A percentile compares a stretch with the other conserved stretches of the same genome.
Evolutionary conservation across 2,888 invertebrate genomes (phyloP).

Genomic region (Cartodere bifasciata): DNA sequence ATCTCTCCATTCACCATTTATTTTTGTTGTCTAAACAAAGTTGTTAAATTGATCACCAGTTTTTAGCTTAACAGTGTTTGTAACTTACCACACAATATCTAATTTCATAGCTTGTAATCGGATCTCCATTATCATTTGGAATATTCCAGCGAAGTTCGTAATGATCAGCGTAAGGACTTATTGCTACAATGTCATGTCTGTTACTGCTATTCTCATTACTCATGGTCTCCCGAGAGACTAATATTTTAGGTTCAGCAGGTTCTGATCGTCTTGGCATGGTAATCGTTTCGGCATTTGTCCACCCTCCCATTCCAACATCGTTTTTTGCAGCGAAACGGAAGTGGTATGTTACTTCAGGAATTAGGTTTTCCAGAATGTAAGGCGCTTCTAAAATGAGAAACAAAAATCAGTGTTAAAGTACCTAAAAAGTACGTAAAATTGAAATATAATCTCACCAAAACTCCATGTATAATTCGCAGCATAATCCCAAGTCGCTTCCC

Average conservation of each 20-base stretch:
- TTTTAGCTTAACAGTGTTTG: not conserved
- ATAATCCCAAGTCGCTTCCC: slow-evolving; percentile 53
- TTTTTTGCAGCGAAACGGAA: slow-evolving; percentile 79
- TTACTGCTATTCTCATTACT: slow-evolving; percentile 33
- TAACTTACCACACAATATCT: slow-evolving; percentile 67
- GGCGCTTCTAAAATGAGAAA: slow-evolving; percentile 46
- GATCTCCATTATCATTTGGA: slow-evolving; percentile 81
- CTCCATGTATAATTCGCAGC: slow-evolving; percentile 68
- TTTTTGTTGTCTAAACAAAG: slow-evolving; percentile 46
- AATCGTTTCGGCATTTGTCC: slow-evolving; percentile 37
- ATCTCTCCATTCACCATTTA: slow-evolving; percentile 53
- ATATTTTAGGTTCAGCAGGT: slow-evolving; percentile 60
- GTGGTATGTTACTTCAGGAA: slow-evolving; percentile 63
- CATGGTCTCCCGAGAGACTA: slow-evolving; percentile 32
- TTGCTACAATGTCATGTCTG: slow-evolving; percentile 38
- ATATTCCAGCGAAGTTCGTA: slow-evolving; percentile 75
- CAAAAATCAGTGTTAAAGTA: not conserved
- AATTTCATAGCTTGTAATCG: slow-evolving; percentile 70
- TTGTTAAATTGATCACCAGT: not conserved
- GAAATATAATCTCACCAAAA: slow-evolving; percentile 36
- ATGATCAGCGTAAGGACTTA: slow-evolving; percentile 59
- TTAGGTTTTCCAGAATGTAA: slow-evolving; percentile 68
- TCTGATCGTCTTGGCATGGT: slow-evolving; percentile 65
- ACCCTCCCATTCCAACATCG: slow-evolving; percentile 68
- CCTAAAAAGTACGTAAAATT: not conserved